These are phyloP conservation scores for Piscicola geometra DNA, from an alignment of 2,888 invertebrate genomes.

Conservation along the genomic window DNA sequence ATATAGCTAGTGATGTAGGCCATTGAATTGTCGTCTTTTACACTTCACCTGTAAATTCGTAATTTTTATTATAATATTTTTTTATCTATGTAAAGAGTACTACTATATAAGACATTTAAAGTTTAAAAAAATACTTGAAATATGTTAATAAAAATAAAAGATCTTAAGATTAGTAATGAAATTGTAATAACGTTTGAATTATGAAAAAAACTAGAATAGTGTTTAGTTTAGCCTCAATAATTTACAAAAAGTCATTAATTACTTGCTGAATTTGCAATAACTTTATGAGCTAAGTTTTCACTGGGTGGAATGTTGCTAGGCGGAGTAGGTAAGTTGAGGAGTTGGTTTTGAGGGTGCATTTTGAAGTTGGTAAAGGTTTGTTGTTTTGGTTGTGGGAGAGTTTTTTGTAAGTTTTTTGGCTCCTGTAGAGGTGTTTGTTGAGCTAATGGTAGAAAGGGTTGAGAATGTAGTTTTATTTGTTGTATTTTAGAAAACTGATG, in stretches of 20 bases:
- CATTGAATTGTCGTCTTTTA: too few relatives aligned
- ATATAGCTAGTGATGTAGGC: too few relatives aligned
- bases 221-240: too few relatives aligned
- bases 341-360: background rate
- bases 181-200: too few relatives aligned
- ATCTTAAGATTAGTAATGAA: too few relatives aligned
- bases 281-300: background rate
- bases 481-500: background rate
- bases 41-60: too few relatives aligned
- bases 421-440: background rate
- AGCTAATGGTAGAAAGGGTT: background rate
- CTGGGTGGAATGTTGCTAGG: background rate
- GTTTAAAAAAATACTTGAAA: too few relatives aligned
- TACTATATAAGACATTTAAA: too few relatives aligned
- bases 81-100: too few relatives aligned
- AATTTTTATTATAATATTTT: too few relatives aligned
- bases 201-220: too few relatives aligned
- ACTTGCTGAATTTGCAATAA: background rate
- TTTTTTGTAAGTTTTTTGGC: background rate
- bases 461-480: background rate
- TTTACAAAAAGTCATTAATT: background rate
- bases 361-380: background rate
- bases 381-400: background rate
- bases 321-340: background rate
- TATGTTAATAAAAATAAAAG: too few relatives aligned